Conservation (phyloP, 2,797 vertebrate genomes). For the Ptychobarbus kaznakovi region DNA sequence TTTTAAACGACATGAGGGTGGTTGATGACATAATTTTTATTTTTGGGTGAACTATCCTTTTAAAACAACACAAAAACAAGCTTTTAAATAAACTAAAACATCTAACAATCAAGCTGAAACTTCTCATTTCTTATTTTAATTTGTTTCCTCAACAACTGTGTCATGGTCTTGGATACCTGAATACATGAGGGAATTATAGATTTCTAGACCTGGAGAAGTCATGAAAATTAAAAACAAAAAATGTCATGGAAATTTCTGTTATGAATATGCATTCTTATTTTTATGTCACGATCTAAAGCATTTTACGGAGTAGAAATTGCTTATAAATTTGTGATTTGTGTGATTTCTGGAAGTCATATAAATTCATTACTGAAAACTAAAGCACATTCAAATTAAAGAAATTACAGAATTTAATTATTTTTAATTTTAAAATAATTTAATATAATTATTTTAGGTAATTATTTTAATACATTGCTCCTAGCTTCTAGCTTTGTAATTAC, state of each 20-base stretch:
- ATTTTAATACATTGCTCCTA: background rate
- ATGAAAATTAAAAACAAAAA: too few relatives aligned
- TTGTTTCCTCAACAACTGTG: background rate
- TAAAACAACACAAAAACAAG: background rate
- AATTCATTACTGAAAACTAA: background rate
- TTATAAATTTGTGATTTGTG: background rate
- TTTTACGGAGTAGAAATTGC: background rate
- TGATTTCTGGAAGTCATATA: background rate
- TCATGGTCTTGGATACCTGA: background rate
- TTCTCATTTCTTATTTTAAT: background rate
- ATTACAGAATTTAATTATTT: background rate
- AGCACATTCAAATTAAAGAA: background rate
- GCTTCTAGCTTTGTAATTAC: background rate
- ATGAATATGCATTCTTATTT: background rate
- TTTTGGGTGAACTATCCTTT: background rate
- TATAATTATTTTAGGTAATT: background rate
- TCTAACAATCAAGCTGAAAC: background rate
- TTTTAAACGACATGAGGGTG: too few relatives aligned
- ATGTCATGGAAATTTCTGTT: background rate
- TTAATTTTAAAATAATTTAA: background rate
- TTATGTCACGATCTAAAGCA: background rate
- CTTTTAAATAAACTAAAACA: slow-evolving; percentile 4
- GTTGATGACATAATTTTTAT: too few relatives aligned
- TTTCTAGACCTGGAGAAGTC: background rate
- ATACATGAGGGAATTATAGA: background rate